phyloP scores from a whole-genome alignment of 2,797 vertebrate genomes.

The Lophotriccus pileatus region DNA sequence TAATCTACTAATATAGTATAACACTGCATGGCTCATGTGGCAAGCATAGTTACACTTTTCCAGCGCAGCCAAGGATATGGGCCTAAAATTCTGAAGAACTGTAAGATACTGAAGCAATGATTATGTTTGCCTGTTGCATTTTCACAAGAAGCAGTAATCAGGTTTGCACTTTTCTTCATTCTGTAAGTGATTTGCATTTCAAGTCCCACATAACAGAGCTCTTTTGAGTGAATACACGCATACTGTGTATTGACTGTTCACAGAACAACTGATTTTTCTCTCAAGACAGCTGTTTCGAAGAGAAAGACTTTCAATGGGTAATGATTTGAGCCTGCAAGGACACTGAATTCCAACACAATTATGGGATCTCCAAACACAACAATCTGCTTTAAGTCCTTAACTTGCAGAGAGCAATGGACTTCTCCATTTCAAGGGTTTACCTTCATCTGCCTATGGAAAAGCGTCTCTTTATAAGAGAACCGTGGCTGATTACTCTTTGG shows the following conservation, averaged over 20 bases:
- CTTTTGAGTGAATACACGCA: not conserved
- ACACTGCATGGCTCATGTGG: not conserved
- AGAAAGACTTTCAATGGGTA: not conserved
- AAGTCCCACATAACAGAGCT: not conserved
- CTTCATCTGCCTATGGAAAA: not conserved
- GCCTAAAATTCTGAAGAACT: not conserved
- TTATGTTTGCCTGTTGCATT: not conserved
- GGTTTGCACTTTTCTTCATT: not conserved
- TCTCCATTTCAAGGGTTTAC: not conserved
- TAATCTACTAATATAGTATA: not conserved
- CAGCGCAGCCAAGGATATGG: not conserved
- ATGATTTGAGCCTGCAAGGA: not conserved
- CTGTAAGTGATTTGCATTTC: not conserved
- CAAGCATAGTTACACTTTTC: not conserved
- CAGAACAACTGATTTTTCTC: not conserved
- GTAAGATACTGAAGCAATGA: not conserved
- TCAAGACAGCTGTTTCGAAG: not conserved
- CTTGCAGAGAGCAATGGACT: not conserved
- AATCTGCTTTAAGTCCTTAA: not conserved
- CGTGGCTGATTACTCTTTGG: not conserved
- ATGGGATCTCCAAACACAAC: not conserved
- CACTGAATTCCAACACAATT: not conserved
- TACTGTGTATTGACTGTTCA: not conserved
- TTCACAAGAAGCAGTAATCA: not conserved
- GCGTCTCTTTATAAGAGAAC: not conserved